phyloP scores from a whole-genome alignment of 2,888 invertebrate species.

The Scrobipalpa costella region DNA sequence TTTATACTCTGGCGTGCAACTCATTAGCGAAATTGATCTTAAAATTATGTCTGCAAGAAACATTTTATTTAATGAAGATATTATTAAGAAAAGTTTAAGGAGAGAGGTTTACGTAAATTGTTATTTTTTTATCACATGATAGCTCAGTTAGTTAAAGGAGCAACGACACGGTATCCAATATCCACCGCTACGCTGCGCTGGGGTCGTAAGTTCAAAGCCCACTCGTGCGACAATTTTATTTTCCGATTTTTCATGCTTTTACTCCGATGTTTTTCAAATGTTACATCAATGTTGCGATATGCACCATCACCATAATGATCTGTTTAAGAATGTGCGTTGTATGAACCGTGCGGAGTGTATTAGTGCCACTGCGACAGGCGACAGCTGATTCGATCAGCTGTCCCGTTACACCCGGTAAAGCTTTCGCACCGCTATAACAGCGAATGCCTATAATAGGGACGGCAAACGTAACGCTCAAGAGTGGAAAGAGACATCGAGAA shows the following conservation, averaged over 20 bases:
- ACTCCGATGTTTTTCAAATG: background rate
- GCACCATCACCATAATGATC: slow-evolving; percentile 6
- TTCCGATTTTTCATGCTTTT: no score
- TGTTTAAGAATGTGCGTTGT: slow-evolving; percentile 19
- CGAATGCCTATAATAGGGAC: background rate
- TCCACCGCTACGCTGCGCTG: no score
- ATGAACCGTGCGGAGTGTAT: slow-evolving; percentile 11
- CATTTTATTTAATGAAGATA: background rate
- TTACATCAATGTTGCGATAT: background rate
- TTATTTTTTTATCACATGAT: no score
- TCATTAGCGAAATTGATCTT: background rate
- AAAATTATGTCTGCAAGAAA: background rate
- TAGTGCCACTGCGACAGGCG: slow-evolving; percentile 17
- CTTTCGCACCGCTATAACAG: slow-evolving; percentile 17
- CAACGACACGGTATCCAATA: no score
- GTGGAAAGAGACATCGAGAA: background rate
- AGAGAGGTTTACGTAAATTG: no score
- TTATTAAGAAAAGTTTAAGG: background rate
- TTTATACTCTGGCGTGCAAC: background rate
- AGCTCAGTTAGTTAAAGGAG: no score
- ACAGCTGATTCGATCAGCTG: slow-evolving; percentile 29
- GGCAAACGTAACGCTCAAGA: background rate
- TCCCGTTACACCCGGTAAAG: slow-evolving; percentile 25
- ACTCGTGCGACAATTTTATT: no score
- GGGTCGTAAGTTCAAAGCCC: no score